phyloP scores from a whole-genome alignment of 2,113 vertebrate genomes.

The Acrocephalus arundinaceus region DNA sequence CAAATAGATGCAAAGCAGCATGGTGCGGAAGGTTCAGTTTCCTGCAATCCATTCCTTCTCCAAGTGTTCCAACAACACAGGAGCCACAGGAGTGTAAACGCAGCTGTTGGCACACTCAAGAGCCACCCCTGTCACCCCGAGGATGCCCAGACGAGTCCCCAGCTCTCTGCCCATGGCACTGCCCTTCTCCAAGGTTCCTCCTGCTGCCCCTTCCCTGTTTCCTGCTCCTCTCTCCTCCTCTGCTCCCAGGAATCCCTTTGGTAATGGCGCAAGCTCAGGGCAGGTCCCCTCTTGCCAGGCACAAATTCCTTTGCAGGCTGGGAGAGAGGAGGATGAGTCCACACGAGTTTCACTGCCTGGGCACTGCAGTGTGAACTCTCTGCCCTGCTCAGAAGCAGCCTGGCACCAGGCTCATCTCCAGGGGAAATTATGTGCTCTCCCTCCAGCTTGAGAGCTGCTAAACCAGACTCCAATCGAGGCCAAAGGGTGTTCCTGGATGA shows the following conservation, averaged over 20 bases:
- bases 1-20: neutral
- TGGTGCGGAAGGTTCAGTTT: neutral
- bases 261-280: neutral
- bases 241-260: neutral
- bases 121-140: rapidly evolving
- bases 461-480: neutral
- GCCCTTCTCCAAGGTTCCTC: neutral
- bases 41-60: neutral
- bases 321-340: neutral
- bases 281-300: neutral
- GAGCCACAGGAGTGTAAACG: rapidly evolving
- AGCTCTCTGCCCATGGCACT: neutral
- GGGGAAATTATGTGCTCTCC: neutral
- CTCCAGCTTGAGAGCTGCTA: neutral
- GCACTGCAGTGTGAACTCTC: neutral
- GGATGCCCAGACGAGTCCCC: neutral
- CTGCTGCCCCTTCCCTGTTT: neutral
- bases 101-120: rapidly evolving
- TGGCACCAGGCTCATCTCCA: neutral
- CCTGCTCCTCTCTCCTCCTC: neutral
- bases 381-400: neutral
- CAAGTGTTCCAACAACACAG: neutral
- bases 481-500: neutral
- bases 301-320: neutral
- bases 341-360: neutral